Percentiles rank a stretch among this genome's conserved stretches.
These are phyloP conservation scores for Neuroscelio doddi DNA, from an alignment of 2,888 invertebrate genomes.

Conservation along the genomic window DNA sequence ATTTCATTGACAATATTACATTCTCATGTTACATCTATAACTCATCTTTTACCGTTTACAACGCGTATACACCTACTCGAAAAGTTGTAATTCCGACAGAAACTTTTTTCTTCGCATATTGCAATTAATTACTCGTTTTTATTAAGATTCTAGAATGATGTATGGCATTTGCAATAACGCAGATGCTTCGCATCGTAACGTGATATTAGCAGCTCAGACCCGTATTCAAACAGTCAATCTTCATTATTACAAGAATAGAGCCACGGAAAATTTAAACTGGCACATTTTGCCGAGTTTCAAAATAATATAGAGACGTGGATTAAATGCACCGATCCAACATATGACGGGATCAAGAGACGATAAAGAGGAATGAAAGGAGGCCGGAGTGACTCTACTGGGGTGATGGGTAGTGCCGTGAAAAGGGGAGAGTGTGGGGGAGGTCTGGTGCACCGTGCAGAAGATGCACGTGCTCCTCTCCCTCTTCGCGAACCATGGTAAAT, in stretches of 20 bases:
- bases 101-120: no score
- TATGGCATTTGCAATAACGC: conserved; percentile 19
- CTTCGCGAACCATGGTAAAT: conserved; percentile 49
- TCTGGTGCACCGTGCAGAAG: no score
- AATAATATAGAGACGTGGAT: not conserved
- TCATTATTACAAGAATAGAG: conserved; percentile 3
- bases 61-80: no score
- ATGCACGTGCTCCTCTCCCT: conserved; percentile 9
- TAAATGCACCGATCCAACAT: conserved; percentile 10
- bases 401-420: no score
- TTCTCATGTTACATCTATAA: no score
- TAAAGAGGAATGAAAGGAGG: conserved; percentile 7
- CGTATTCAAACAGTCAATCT: conserved; percentile 8
- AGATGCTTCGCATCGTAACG: conserved; percentile 5
- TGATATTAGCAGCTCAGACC: not conserved
- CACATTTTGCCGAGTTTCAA: not conserved
- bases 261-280: not conserved
- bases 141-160: conserved; percentile 14
- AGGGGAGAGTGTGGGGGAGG: no score
- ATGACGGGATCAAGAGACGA: conserved; percentile 10
- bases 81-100: no score
- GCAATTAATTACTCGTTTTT: not conserved
- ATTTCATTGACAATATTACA: no score
- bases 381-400: not conserved
- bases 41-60: no score